phyloP scores from a whole-genome alignment of 2,113 vertebrate genomes.

The Hystrix brachyura region DNA sequence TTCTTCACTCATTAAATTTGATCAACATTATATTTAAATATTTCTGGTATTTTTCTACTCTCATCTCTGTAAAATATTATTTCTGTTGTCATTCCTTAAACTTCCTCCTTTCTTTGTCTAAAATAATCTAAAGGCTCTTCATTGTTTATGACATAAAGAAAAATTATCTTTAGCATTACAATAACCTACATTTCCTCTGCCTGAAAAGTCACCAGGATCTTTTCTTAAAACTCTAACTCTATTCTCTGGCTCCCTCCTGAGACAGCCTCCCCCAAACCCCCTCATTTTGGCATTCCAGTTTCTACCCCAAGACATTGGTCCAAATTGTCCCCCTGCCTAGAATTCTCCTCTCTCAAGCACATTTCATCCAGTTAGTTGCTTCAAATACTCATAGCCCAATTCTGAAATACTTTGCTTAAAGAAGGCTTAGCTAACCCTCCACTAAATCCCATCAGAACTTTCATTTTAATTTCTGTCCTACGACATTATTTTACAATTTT shows the following conservation, averaged over 20 bases:
- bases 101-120: neutral
- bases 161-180: neutral
- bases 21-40: neutral
- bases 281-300: neutral
- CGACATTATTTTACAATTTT: neutral
- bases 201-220: neutral
- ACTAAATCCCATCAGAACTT: neutral
- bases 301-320: neutral
- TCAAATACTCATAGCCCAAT: neutral
- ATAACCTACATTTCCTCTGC: neutral
- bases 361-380: neutral
- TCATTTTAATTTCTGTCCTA: neutral
- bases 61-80: neutral
- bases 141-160: neutral
- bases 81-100: neutral
- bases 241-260: neutral
- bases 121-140: neutral
- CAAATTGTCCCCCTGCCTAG: neutral
- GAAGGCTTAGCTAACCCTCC: neutral
- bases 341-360: neutral
- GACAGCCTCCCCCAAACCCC: neutral
- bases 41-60: neutral
- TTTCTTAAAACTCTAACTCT: neutral
- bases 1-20: neutral
- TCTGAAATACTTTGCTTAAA: neutral